A percentile compares a stretch with the other conserved stretches of the same genome.
Conservation (phyloP, 2,888 invertebrate genomes). For the Oxystoma pomonae region DNA sequence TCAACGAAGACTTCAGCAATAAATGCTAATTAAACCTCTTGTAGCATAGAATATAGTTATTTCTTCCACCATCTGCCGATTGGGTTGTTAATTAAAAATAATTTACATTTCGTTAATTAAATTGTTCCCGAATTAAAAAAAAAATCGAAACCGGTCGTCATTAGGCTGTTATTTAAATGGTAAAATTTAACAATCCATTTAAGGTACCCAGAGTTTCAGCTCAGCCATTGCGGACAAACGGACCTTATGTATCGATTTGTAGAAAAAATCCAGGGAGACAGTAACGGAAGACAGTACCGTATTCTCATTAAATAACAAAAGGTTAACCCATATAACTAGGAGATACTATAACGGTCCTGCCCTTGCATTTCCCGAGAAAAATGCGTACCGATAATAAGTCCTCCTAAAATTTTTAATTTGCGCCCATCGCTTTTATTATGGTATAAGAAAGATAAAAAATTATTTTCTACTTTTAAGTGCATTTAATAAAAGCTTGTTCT, state of each 20-base stretch:
- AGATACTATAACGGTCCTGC: too few relatives aligned
- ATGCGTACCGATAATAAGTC: too few relatives aligned
- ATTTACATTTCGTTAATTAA: slow-evolving; percentile 1
- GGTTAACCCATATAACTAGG: too few relatives aligned
- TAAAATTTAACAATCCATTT: slow-evolving; percentile 2
- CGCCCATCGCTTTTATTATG: too few relatives aligned
- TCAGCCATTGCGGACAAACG: not conserved
- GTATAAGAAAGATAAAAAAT: too few relatives aligned
- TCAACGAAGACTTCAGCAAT: not conserved
- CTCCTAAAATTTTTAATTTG: too few relatives aligned
- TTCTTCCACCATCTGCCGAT: not conserved
- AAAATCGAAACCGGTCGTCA: slow-evolving; percentile 1
- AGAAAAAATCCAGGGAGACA: too few relatives aligned
- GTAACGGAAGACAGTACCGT: not conserved
- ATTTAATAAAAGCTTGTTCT: too few relatives aligned
- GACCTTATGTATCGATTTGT: not conserved
- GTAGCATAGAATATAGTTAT: not conserved
- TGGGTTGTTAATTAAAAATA: not conserved
- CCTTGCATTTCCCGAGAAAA: too few relatives aligned
- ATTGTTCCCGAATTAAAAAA: not conserved
- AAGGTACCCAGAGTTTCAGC: not conserved
- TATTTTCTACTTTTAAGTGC: too few relatives aligned
- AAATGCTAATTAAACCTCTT: not conserved
- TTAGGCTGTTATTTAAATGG: not conserved
- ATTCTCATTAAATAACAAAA: too few relatives aligned